These are phyloP conservation scores for Drosophila bocki DNA, from an alignment of 1,140 invertebrate species.

Conservation along the genomic window DNA sequence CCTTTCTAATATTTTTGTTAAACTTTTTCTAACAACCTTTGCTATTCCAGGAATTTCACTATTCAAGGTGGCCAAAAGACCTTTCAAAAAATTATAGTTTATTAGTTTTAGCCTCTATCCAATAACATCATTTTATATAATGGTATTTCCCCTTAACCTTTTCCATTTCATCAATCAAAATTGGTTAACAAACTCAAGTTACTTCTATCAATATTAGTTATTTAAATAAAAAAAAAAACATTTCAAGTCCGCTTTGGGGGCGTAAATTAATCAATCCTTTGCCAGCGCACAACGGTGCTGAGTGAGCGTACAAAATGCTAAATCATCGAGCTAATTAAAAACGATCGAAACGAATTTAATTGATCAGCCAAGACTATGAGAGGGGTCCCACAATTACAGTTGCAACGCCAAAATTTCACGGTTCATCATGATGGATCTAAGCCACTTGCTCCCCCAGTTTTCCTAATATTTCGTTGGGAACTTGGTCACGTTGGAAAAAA, in stretches of 20 bases:
- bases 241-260: slow-evolving; percentile 14
- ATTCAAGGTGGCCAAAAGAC: neutral
- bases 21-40: neutral
- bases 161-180: slow-evolving; percentile 32
- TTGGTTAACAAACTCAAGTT: slow-evolving; percentile 2
- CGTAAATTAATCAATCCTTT: slow-evolving; percentile 55
- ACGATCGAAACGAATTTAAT: slow-evolving; percentile 85
- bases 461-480: neutral
- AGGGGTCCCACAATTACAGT: slow-evolving; percentile 49
- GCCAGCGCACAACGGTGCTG: slow-evolving; percentile 50
- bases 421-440: slow-evolving; percentile 67
- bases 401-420: slow-evolving; percentile 72
- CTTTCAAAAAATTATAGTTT: neutral
- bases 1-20: neutral
- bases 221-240: slow-evolving; percentile 27
- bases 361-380: slow-evolving; percentile 70
- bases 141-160: slow-evolving; percentile 4
- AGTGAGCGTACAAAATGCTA: slow-evolving; percentile 71
- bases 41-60: neutral
- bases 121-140: neutral
- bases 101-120: neutral
- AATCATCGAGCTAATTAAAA: slow-evolving; percentile 84
- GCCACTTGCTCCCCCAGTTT: slow-evolving; percentile 34
- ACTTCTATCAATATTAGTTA: slow-evolving; percentile 41
- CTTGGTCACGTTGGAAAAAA: slow-evolving; percentile 27